A percentile compares a stretch with the other conserved stretches of the same genome.
These are phyloP conservation scores for Xestia sexstrigata DNA, from an alignment of 2,888 invertebrate genomes.

Conservation along the genomic window DNA sequence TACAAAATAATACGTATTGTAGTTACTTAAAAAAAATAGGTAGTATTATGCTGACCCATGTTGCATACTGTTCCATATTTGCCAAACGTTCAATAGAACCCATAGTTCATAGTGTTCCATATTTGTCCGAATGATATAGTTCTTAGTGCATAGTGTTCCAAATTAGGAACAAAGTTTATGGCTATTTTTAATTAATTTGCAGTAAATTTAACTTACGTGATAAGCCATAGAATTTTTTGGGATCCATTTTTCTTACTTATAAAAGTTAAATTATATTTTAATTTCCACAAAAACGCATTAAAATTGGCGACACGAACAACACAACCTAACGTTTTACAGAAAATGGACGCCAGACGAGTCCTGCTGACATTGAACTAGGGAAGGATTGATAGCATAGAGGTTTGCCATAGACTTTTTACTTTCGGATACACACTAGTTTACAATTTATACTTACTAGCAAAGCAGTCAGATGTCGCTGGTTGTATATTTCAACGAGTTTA, in stretches of 20 bases:
- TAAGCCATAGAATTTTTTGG: background rate
- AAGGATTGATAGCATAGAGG: conserved; percentile 2
- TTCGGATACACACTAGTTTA: conserved; percentile 3
- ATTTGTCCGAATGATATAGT: conserved; percentile 4
- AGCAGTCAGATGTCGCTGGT: too few species aligned
- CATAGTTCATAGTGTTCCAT: background rate
- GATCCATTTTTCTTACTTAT: background rate
- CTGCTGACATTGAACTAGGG: background rate
- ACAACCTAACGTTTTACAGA: background rate
- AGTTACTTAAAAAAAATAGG: too few species aligned
- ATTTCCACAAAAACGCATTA: background rate
- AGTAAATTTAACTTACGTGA: conserved; percentile 10
- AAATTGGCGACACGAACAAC: background rate
- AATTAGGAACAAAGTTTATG: conserved; percentile 1
- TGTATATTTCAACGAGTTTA: too few species aligned
- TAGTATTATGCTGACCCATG: too few species aligned
- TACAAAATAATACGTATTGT: too few species aligned
- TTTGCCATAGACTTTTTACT: background rate
- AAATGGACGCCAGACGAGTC: background rate
- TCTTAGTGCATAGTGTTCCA: conserved; percentile 6
- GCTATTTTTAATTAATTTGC: background rate
- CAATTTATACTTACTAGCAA: too few species aligned
- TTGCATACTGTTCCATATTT: background rate
- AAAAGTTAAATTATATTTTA: background rate
- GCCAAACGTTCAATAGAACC: background rate